Evolutionary conservation across 1,140 invertebrate genomes (phyloP).

Genomic region (Philotrypesis tridentata): DNA sequence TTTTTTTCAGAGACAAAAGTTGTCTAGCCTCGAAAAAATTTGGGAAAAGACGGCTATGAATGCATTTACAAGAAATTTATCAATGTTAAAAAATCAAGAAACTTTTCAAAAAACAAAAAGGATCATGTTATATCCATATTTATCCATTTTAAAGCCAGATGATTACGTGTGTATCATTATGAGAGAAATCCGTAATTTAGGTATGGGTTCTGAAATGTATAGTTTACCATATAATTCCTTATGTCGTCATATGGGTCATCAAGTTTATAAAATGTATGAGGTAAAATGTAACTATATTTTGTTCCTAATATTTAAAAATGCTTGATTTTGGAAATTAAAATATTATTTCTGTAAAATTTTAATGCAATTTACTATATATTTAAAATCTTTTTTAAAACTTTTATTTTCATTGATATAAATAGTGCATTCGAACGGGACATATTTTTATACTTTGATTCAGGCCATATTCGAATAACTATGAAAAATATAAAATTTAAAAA

Average conservation of each 20-base stretch:
- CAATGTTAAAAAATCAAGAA: slow-evolving; percentile 75
- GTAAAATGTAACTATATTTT: slow-evolving; percentile 45
- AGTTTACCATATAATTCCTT: slow-evolving; percentile 81
- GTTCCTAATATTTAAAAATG: neutral
- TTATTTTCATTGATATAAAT: too few relatives aligned
- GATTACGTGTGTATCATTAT: slow-evolving; percentile 80
- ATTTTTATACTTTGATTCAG: too few relatives aligned
- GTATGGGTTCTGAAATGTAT: slow-evolving; percentile 85
- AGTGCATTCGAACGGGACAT: too few relatives aligned
- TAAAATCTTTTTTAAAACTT: too few relatives aligned
- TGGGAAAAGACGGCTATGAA: slow-evolving; percentile 79
- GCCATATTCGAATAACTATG: too few relatives aligned
- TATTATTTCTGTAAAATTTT: too few relatives aligned
- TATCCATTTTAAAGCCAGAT: slow-evolving; percentile 79
- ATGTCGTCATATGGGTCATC: slow-evolving; percentile 80
- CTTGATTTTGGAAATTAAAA: too few relatives aligned
- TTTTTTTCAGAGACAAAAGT: slow-evolving; percentile 72
- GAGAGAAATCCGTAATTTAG: slow-evolving; percentile 80
- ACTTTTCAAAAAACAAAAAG: slow-evolving; percentile 56
- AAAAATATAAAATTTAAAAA: too few relatives aligned
- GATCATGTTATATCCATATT: slow-evolving; percentile 83
- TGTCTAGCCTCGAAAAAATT: slow-evolving; percentile 77
- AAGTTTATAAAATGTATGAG: slow-evolving; percentile 74
- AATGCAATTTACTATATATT: too few relatives aligned
- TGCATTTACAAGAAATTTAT: slow-evolving; percentile 81